phyloP scores from a whole-genome alignment of 2,888 invertebrate genomes.

The Abrostola triplasia region DNA sequence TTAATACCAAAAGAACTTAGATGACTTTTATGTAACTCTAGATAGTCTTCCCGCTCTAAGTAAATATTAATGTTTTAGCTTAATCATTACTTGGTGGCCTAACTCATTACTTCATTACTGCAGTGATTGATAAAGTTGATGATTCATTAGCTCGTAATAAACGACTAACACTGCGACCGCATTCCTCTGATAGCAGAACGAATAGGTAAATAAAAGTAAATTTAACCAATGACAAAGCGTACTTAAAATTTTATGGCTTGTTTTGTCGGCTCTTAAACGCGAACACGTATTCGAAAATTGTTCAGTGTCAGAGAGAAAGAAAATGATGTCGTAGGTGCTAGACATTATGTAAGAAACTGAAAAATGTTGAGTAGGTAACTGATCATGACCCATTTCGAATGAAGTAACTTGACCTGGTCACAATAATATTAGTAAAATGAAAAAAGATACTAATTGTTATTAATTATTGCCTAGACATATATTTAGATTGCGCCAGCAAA shows the following conservation, averaged over 20 bases:
- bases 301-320: background rate
- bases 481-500: too few relatives aligned
- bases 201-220: slow-evolving; percentile 68
- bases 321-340: background rate
- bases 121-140: slow-evolving; percentile 79
- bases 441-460: too few relatives aligned
- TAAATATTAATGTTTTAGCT: slow-evolving; percentile 8
- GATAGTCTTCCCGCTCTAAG: background rate
- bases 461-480: too few relatives aligned
- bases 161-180: slow-evolving; percentile 77
- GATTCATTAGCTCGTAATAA: slow-evolving; percentile 79
- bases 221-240: slow-evolving; percentile 56
- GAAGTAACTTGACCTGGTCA: background rate
- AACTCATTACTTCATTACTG: slow-evolving; percentile 54
- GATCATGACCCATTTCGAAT: background rate
- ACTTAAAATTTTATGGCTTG: slow-evolving; percentile 36
- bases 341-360: background rate
- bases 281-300: slow-evolving; percentile 10
- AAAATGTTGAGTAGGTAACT: background rate
- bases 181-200: slow-evolving; percentile 80
- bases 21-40: too few relatives aligned
- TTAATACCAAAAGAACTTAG: too few relatives aligned
- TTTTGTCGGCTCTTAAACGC: slow-evolving; percentile 26
- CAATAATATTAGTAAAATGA: too few relatives aligned
- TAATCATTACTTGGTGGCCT: slow-evolving; percentile 26